phyloP scores from a whole-genome alignment of 2,113 vertebrate species.

The Puma concolor region DNA sequence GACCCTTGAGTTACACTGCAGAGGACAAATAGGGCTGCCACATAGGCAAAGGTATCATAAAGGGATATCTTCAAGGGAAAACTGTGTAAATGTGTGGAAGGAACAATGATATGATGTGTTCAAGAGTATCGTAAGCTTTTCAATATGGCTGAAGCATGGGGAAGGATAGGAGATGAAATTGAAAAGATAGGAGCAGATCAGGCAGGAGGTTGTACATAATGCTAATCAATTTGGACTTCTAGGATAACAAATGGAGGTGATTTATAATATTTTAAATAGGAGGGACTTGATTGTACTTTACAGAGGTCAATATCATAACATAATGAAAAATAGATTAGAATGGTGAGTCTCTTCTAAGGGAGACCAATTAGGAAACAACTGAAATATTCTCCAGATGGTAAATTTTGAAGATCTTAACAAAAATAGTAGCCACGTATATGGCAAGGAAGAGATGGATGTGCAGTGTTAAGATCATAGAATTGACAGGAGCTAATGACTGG shows the following conservation, averaged over 20 bases:
- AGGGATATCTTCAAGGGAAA: not conserved
- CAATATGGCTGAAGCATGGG: not conserved
- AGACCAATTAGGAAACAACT: not conserved
- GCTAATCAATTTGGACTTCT: not conserved
- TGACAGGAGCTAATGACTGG: not conserved
- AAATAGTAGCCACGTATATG: too few relatives aligned
- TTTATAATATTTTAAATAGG: not conserved
- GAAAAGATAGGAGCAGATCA: not conserved
- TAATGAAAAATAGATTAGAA: not conserved
- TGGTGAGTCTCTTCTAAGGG: not conserved
- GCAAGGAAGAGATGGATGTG: not conserved
- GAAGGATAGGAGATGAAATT: not conserved
- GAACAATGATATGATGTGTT: not conserved
- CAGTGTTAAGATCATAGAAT: too few relatives aligned
- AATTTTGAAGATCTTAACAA: not conserved
- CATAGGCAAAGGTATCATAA: not conserved
- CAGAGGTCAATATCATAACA: not conserved
- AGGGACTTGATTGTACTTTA: not conserved
- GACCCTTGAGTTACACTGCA: not conserved
- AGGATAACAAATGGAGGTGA: not conserved
- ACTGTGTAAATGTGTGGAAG: not conserved
- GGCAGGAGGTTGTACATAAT: not conserved
- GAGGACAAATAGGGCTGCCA: not conserved
- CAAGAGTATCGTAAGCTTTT: not conserved
- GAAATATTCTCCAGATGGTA: not conserved